These are phyloP conservation scores for Pseudoips prasinana DNA, from an alignment of 2,888 invertebrate genomes.

Conservation along the genomic window DNA sequence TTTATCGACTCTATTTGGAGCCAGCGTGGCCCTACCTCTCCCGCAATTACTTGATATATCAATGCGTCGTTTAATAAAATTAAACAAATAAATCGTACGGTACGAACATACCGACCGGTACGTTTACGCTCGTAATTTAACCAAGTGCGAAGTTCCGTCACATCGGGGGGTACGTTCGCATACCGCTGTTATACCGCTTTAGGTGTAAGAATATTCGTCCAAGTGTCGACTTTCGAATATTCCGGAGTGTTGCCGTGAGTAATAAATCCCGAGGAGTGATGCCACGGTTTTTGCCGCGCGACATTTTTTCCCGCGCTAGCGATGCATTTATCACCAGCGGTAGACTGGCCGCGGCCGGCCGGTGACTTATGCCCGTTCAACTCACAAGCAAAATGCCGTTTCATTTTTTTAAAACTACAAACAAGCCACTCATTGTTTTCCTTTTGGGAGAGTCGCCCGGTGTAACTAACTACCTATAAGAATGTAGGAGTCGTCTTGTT, in stretches of 20 bases:
- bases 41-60: too few species aligned
- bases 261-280: slow-evolving; percentile 77
- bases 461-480: slow-evolving; percentile 7
- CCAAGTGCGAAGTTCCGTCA: slow-evolving; percentile 78
- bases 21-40: too few species aligned
- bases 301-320: slow-evolving; percentile 81
- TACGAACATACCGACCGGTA: slow-evolving; percentile 43
- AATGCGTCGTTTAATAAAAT: slow-evolving; percentile 32
- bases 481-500: neutral
- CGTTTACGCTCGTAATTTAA: slow-evolving; percentile 70
- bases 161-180: slow-evolving; percentile 73
- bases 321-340: slow-evolving; percentile 67
- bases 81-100: slow-evolving; percentile 33
- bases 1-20: too few species aligned
- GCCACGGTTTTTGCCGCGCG: slow-evolving; percentile 71
- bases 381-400: slow-evolving; percentile 39
- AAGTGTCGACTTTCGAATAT: slow-evolving; percentile 65
- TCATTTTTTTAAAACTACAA: slow-evolving; percentile 42
- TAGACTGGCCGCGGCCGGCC: slow-evolving; percentile 34
- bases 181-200: slow-evolving; percentile 64
- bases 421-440: slow-evolving; percentile 34
- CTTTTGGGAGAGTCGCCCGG: slow-evolving; percentile 19
- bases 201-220: slow-evolving; percentile 68
- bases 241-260: slow-evolving; percentile 64
- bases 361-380: slow-evolving; percentile 67